Evolutionary conservation across 2,113 vertebrate genomes (phyloP).

Genomic region (Smithornis capensis): DNA sequence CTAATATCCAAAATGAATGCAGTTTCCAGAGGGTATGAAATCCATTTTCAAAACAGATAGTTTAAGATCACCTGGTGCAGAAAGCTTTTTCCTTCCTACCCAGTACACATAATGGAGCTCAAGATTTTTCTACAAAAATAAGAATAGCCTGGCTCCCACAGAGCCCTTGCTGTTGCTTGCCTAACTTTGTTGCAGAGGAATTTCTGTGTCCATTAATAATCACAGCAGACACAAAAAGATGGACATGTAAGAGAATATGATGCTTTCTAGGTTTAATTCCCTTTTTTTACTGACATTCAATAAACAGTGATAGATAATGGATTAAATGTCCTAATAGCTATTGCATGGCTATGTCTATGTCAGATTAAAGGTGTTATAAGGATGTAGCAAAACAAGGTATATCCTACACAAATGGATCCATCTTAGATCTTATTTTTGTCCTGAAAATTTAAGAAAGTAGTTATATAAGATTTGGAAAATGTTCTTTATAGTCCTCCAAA

Average conservation of each 20-base stretch:
- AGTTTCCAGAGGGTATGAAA: neutral
- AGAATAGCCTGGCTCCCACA: neutral
- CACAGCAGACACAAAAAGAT: neutral
- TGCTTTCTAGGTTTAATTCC: neutral
- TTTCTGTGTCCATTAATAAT: neutral
- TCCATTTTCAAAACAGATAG: neutral
- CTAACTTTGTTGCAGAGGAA: neutral
- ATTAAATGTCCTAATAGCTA: neutral
- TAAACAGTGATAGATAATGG: neutral
- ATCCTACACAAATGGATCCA: neutral
- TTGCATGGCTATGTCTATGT: neutral
- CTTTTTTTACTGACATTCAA: neutral
- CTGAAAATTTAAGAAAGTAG: neutral
- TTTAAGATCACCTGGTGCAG: neutral
- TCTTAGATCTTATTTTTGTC: neutral
- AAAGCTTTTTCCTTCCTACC: neutral
- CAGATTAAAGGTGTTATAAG: neutral
- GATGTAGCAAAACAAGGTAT: neutral
- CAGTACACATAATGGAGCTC: neutral
- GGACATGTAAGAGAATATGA: neutral
- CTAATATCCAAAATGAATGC: neutral
- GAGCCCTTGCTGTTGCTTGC: neutral
- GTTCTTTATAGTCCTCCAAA: neutral
- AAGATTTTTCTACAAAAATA: neutral
- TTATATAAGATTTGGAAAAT: neutral